Evolutionary conservation across 2,888 invertebrate species (phyloP).

Genomic region (Eupeodes latifasciatus): DNA sequence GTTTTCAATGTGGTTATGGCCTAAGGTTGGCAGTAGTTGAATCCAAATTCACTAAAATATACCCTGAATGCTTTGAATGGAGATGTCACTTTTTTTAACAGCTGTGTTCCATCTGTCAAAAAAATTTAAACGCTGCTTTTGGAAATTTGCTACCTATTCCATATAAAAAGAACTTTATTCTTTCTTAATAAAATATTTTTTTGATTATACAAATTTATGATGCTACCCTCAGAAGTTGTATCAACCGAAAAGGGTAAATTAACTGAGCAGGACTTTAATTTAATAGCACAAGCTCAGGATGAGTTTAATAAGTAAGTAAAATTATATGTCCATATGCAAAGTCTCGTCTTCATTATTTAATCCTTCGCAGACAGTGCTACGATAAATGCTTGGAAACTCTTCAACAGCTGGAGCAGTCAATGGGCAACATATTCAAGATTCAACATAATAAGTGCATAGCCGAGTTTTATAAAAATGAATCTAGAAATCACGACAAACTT

Average conservation of each 20-base stretch:
- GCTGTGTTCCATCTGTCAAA: conserved; percentile 29
- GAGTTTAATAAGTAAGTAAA: conserved; percentile 81
- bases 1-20: too few species aligned
- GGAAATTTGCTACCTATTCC: background rate
- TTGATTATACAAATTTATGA: conserved; percentile 28
- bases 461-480: conserved; percentile 90
- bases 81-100: conserved; percentile 7
- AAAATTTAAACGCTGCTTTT: conserved; percentile 26
- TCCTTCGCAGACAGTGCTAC: conserved; percentile 79
- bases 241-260: conserved; percentile 54
- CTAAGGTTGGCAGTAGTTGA: too few species aligned
- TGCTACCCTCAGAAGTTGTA: conserved; percentile 48
- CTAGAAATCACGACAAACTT: conserved; percentile 90
- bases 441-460: conserved; percentile 92
- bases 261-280: conserved; percentile 80
- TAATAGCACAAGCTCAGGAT: conserved; percentile 82
- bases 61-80: background rate
- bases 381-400: conserved; percentile 81
- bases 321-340: background rate
- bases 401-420: conserved; percentile 80
- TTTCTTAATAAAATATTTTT: background rate
- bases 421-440: conserved; percentile 78
- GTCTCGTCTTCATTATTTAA: background rate
- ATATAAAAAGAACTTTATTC: background rate
- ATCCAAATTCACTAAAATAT: too few species aligned